phyloP scores from a whole-genome alignment of 2,113 vertebrate genomes.

The Manacus vitellinus region DNA sequence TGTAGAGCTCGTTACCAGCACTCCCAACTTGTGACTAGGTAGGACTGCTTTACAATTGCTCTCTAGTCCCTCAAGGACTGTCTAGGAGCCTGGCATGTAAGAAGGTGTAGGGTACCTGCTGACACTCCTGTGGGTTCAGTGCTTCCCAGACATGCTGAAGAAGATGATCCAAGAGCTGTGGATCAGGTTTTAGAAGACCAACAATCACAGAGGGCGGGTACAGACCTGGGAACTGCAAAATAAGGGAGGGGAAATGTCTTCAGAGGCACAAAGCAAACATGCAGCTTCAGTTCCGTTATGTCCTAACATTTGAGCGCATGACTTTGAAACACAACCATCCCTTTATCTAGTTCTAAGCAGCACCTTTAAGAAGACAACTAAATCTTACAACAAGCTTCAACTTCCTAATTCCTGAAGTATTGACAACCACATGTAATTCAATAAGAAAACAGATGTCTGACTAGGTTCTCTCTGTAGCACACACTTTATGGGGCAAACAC shows the following conservation, averaged over 20 bases:
- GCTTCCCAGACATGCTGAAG: not conserved
- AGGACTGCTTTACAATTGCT: not conserved
- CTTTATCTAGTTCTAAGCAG: not conserved
- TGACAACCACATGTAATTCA: fast-evolving
- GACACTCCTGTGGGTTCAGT: not conserved
- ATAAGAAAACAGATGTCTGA: not conserved
- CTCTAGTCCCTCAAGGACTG: not conserved
- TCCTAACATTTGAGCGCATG: not conserved
- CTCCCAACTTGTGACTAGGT: not conserved
- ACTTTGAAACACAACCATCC: not conserved
- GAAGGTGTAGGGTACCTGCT: not conserved
- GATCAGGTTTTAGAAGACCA: not conserved
- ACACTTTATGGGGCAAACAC: not conserved
- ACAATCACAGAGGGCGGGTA: not conserved
- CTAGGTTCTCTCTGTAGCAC: not conserved
- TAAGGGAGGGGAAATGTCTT: not conserved
- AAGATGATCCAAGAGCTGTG: not conserved
- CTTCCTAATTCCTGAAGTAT: not conserved
- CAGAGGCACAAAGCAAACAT: not conserved
- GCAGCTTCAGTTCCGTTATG: not conserved
- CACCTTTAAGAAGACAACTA: not conserved
- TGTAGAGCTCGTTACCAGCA: not conserved
- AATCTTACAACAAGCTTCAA: not conserved
- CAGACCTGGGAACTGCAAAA: not conserved
- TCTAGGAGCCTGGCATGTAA: not conserved